Conservation (phyloP, 92 coral and sea anemone species). For the Phenganax marumi region DNA sequence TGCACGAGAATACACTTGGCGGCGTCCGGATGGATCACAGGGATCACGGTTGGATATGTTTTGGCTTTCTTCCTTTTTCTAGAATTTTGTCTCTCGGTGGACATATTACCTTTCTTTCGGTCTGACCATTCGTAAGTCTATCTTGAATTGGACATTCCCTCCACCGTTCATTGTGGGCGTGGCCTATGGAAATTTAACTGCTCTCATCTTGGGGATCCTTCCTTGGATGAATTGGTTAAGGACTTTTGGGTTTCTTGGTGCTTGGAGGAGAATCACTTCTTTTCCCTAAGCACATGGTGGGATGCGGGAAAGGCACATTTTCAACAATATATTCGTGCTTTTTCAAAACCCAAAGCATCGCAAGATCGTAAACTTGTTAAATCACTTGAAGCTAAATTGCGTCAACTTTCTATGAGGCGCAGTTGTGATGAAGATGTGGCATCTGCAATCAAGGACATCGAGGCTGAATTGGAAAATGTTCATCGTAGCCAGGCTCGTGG, state of each 20-base stretch:
- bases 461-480: background rate
- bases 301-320: constrained; percentile 6
- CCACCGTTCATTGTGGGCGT: constrained; percentile 7
- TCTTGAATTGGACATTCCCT: constrained; percentile 22
- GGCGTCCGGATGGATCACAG: constrained; percentile 32
- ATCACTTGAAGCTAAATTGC: background rate
- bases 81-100: constrained; percentile 1
- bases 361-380: background rate
- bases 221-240: background rate
- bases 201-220: constrained; percentile 34
- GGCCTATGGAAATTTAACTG: constrained; percentile 62
- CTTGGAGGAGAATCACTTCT: background rate
- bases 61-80: constrained; percentile 30
- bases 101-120: constrained; percentile 41
- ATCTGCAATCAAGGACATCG: background rate
- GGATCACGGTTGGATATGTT: constrained; percentile 55
- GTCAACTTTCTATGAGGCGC: background rate
- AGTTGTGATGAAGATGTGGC: background rate
- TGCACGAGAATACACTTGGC: constrained; percentile 10
- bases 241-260: constrained; percentile 7
- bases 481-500: background rate
- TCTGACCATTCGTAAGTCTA: constrained; percentile 51
- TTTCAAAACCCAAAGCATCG: background rate
- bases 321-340: background rate
- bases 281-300: constrained; percentile 3